Base-by-base conservation (phyloP, 2,113 vertebrate genomes). In the Marmota monax region DNA sequence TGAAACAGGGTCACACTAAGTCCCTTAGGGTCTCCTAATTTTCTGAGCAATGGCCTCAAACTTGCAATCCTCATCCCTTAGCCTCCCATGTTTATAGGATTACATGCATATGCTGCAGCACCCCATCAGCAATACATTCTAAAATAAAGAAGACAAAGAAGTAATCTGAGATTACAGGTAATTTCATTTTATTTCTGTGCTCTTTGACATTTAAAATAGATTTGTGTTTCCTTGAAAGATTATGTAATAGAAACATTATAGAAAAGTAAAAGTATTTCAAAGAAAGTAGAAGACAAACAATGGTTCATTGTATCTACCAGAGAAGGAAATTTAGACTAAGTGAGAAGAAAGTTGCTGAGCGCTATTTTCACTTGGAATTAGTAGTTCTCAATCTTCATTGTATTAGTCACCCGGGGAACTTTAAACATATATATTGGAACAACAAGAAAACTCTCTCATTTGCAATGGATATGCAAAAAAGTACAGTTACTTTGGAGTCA, bases 191-290 rank as follows among this genome's bases (percentile, higher is more conserved):
- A 34, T 63, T 39, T 87, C 23, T 27, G 63, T 84, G 67, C 20
- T 61, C 0, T 48, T 80, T 69, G 27, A 7, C 8, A 74, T 37
- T 90, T 29, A 51, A 88, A 7, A 37, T 27, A 3, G 13, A 27
- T 61, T 13, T 14, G 4, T 20, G 29, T 53, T 84, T 90, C 18
- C 53, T 74, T 29, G 7, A 18, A 94, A 14, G 4, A 79, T n/a
- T 79, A 77, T 79, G 39, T 37, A 72, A 69, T 48, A 17, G 12
- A 61, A 61, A 37, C 14, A 87, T 58, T 32, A 61, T n/a, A 86
- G 23, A 20, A 95, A 86, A 77, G 29, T 48, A 69, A 56, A 48
- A 70, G 13, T 12, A 65, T 86, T 86, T 92, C 20, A 34, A 90
- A 72, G 79, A 82, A 83, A 14, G 37, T 29, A 10, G 20, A 45